phyloP scores from a whole-genome alignment of 2,113 vertebrate species.

The Barnardius zonarius region DNA sequence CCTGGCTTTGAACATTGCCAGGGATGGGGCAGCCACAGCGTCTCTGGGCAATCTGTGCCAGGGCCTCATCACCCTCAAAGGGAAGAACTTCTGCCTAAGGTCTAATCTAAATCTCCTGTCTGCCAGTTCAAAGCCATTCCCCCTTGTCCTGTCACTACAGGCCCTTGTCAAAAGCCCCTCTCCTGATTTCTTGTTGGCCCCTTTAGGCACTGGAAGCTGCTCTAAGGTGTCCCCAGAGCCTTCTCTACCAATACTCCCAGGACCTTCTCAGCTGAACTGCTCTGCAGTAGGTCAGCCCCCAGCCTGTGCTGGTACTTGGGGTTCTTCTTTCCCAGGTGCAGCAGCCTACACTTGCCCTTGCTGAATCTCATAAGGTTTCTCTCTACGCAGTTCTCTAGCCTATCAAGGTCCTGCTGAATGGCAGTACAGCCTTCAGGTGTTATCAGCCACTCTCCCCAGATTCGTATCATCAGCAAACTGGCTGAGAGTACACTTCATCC shows the following conservation, averaged over 20 bases:
- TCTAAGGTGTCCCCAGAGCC: background rate
- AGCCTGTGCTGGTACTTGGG: background rate
- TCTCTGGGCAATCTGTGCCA: background rate
- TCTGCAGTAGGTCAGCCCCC: background rate
- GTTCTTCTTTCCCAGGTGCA: background rate
- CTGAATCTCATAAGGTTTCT: background rate
- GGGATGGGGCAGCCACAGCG: background rate
- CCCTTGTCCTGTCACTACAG: background rate
- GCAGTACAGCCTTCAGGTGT: background rate
- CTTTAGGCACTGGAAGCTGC: background rate
- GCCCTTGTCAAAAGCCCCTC: background rate
- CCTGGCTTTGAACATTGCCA: background rate
- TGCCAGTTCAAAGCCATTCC: background rate
- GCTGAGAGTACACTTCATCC: background rate
- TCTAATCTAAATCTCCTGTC: background rate
- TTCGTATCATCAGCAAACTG: background rate
- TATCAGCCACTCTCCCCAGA: background rate
- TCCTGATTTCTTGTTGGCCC: background rate
- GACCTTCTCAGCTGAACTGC: background rate
- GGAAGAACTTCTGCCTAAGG: background rate
- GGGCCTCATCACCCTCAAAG: background rate
- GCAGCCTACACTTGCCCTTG: background rate
- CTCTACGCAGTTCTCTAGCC: background rate
- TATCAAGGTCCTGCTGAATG: background rate
- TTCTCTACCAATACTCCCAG: background rate